Percentiles rank a stretch among this genome's conserved stretches.
Conservation (phyloP, 2,888 invertebrate species). For the Drosophila picticornis region DNA sequence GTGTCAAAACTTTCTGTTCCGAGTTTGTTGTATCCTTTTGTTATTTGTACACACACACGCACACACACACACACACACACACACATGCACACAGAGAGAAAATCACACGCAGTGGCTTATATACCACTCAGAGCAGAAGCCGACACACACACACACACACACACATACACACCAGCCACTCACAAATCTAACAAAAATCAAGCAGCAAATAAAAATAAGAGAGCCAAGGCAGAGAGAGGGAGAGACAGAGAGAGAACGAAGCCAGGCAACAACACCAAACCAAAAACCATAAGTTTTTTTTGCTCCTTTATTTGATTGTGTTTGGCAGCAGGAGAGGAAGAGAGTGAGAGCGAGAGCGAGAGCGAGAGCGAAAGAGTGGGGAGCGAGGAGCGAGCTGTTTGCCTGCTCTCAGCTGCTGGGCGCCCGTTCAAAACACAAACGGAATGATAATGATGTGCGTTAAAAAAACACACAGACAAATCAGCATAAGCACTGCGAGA, state of each 20-base stretch:
- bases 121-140: constrained; percentile 32
- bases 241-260: constrained; percentile 30
- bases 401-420: constrained; percentile 60
- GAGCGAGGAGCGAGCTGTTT: constrained; percentile 7
- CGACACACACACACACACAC: constrained; percentile 20
- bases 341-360: not conserved
- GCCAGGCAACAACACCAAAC: constrained; percentile 41
- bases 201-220: constrained; percentile 26
- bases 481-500: constrained; percentile 18
- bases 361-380: not conserved
- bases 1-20: constrained; percentile 77
- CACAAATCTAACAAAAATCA: constrained; percentile 48
- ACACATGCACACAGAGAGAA: constrained; percentile 11
- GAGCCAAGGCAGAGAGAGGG: constrained; percentile 13
- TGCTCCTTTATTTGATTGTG: constrained; percentile 31
- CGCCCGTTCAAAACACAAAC: constrained; percentile 81
- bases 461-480: constrained; percentile 65
- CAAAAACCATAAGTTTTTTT: constrained; percentile 61
- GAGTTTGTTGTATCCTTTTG: constrained; percentile 76
- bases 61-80: constrained; percentile 27
- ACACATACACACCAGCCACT: not conserved
- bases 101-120: constrained; percentile 34
- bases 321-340: not conserved
- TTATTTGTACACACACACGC: constrained; percentile 49
- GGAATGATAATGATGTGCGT: constrained; percentile 83